These are phyloP conservation scores for Eudasyphora cyanicolor DNA, from an alignment of 2,888 invertebrate genomes.

Conservation along the genomic window DNA sequence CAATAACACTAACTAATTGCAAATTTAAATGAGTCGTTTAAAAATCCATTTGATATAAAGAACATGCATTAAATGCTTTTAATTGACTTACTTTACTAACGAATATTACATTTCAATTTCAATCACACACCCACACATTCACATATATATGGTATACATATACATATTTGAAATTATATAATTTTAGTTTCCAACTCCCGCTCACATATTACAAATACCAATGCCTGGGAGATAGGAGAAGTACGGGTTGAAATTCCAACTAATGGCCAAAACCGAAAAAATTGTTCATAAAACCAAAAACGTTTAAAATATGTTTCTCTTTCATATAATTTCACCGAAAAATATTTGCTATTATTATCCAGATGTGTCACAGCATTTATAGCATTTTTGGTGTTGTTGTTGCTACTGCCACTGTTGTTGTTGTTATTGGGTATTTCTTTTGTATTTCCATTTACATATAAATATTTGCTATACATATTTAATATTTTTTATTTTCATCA, in stretches of 20 bases:
- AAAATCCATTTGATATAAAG: too few relatives aligned
- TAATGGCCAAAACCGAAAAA: constrained; percentile 22
- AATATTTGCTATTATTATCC: constrained; percentile 16
- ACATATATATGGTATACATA: too few relatives aligned
- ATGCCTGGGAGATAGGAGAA: too few relatives aligned
- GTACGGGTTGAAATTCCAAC: too few relatives aligned
- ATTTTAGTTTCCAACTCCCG: neutral
- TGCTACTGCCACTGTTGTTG: neutral
- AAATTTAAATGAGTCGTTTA: too few relatives aligned
- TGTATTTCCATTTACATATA: neutral
- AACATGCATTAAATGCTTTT: too few relatives aligned
- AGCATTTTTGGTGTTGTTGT: neutral
- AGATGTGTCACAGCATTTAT: neutral
- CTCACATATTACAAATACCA: too few relatives aligned
- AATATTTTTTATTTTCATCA: neutral
- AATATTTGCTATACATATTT: constrained; percentile 23
- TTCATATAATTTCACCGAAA: neutral
- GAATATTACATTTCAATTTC: too few relatives aligned
- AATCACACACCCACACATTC: too few relatives aligned
- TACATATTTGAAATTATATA: too few relatives aligned
- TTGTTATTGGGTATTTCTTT: neutral
- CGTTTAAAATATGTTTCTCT: constrained; percentile 3
- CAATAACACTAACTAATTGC: too few relatives aligned
- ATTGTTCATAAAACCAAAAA: neutral
- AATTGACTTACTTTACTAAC: too few relatives aligned